Evolutionary conservation across 2,888 invertebrate genomes (phyloP).

Genomic region (Girardia tigrina): DNA sequence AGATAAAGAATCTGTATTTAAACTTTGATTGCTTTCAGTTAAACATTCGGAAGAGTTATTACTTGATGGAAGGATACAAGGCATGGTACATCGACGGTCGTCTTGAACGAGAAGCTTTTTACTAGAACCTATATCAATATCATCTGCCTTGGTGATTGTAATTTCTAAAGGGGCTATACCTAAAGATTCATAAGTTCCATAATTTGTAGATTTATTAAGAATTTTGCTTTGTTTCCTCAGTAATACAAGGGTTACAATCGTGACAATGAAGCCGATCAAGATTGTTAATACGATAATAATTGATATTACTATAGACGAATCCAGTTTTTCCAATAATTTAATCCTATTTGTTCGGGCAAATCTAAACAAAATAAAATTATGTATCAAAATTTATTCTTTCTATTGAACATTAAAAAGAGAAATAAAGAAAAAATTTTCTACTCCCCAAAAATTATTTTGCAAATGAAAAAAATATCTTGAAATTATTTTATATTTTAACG

Average conservation of each 20-base stretch:
- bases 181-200: background rate
- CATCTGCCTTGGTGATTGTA: background rate
- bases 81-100: background rate
- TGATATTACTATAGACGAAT: background rate
- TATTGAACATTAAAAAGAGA: no score
- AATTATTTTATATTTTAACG: no score
- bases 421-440: no score
- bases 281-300: background rate
- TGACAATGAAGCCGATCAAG: background rate
- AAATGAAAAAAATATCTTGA: no score
- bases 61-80: background rate
- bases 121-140: background rate
- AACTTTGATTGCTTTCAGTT: background rate
- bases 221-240: background rate
- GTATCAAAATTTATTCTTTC: no score
- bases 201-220: background rate
- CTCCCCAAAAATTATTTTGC: no score
- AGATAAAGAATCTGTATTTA: background rate
- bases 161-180: background rate
- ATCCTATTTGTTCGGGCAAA: no score
- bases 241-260: background rate
- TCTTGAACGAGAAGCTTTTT: background rate
- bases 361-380: no score
- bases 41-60: background rate
- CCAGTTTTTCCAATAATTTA: no score